phyloP scores from a whole-genome alignment of 2,888 invertebrate genomes.

The Drosophila maculinotata region DNA sequence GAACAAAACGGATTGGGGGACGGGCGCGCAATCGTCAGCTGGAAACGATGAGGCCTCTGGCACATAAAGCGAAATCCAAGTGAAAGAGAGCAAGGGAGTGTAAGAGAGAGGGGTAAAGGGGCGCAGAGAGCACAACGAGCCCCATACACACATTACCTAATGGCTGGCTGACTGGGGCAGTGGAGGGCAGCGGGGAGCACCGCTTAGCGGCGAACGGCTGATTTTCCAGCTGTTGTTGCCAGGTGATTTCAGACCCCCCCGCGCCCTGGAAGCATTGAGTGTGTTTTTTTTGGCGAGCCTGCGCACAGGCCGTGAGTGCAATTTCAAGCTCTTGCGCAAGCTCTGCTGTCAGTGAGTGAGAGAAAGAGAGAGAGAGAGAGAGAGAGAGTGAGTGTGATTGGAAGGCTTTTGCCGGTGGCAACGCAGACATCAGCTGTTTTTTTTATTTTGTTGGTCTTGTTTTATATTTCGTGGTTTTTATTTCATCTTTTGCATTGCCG shows the following conservation, averaged over 20 bases:
- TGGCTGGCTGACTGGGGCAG: conserved; percentile 27
- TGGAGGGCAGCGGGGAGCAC: neutral
- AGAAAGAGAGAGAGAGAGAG: conserved; percentile 6
- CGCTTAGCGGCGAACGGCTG: conserved; percentile 79
- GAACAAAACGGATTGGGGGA: conserved; percentile 22
- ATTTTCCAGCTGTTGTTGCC: conserved; percentile 84
- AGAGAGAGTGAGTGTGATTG: conserved; percentile 20
- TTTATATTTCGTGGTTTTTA: conserved; percentile 33
- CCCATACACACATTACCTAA: conserved; percentile 55
- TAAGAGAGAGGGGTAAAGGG: conserved; percentile 1
- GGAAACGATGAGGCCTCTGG: conserved; percentile 59
- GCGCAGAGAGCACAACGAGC: conserved; percentile 10
- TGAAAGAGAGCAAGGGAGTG: conserved; percentile 5
- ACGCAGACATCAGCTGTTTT: conserved; percentile 72
- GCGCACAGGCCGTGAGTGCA: conserved; percentile 59
- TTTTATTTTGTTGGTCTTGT: conserved; percentile 36
- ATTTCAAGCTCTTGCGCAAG: conserved; percentile 44
- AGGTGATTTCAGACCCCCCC: conserved; percentile 70
- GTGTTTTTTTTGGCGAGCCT: conserved; percentile 52
- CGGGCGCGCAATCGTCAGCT: conserved; percentile 59
- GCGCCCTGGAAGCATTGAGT: conserved; percentile 57
- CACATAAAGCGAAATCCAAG: conserved; percentile 46
- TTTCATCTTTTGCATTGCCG: conserved; percentile 44
- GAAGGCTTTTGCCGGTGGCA: conserved; percentile 51
- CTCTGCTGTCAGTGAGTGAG: conserved; percentile 11